Conservation (phyloP, 2,113 vertebrate species). For the Triplophysa rosa region DNA sequence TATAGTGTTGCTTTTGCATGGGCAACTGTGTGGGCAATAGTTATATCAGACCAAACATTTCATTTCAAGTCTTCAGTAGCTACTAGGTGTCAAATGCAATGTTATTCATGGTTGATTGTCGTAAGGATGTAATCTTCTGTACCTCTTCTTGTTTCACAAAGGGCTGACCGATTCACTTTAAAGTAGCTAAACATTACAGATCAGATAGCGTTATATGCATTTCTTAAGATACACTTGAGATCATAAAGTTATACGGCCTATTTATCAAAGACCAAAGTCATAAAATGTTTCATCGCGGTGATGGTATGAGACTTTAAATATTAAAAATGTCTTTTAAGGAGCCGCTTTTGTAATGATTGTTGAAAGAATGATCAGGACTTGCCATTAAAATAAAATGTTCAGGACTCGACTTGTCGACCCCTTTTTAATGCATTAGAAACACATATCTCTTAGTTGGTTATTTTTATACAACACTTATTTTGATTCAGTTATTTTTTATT, state of each 20-base stretch:
- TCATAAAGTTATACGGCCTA: not conserved
- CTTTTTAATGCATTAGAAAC: not conserved
- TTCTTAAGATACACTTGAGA: conserved; percentile 41
- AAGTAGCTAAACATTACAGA: not conserved
- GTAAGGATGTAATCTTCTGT: conserved; percentile 27
- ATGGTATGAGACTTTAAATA: conserved; percentile 18
- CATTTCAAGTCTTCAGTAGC: conserved; percentile 3
- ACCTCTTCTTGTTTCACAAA: conserved; percentile 39
- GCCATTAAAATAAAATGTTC: conserved; percentile 42
- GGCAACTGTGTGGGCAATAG: not conserved
- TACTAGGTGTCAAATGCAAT: not conserved
- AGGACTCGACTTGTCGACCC: not conserved
- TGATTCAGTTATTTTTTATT: not conserved
- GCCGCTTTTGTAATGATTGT: conserved; percentile 23
- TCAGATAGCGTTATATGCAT: conserved; percentile 27
- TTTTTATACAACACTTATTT: not conserved
- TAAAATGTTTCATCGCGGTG: conserved; percentile 29
- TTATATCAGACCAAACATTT: not conserved
- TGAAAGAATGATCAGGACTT: not conserved
- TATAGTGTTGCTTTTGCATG: not conserved
- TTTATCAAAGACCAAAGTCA: conserved; percentile 48
- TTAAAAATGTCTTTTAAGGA: conserved; percentile 4
- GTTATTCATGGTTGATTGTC: not conserved
- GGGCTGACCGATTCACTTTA: conserved; percentile 41
- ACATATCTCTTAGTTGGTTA: not conserved